Conservation (phyloP, 2,113 vertebrate species). For the Sander lucioperca region DNA sequence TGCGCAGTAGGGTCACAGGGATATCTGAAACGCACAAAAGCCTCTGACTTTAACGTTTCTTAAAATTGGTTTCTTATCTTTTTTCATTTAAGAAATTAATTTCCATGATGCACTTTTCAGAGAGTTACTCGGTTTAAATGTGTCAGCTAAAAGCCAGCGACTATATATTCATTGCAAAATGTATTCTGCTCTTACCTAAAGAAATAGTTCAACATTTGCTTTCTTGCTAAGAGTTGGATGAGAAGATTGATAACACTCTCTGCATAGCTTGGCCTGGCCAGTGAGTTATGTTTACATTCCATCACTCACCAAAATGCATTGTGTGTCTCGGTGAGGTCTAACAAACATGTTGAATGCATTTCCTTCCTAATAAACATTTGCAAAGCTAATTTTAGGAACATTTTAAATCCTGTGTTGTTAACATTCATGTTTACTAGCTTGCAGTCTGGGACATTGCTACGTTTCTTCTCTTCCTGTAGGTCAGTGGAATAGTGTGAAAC, state of each 20-base stretch:
- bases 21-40: background rate
- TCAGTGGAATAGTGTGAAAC: background rate
- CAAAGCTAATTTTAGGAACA: background rate
- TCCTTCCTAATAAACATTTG: background rate
- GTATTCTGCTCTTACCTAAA: background rate
- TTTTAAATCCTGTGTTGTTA: background rate
- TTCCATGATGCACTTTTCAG: background rate
- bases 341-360: background rate
- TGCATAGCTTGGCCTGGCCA: too few relatives aligned
- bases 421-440: background rate
- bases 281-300: background rate
- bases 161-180: background rate
- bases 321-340: background rate
- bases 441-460: background rate
- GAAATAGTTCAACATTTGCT: background rate
- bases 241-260: background rate
- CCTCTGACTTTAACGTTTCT: background rate
- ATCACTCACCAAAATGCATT: background rate
- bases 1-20: background rate
- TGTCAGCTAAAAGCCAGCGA: background rate
- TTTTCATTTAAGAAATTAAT: slow-evolving; percentile 3
- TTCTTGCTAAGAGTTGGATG: background rate
- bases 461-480: background rate
- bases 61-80: slow-evolving; percentile 8
- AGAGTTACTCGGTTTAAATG: background rate